Base-by-base conservation (phyloP, 2,113 vertebrate species). In the Mormyrus iriodes region DNA sequence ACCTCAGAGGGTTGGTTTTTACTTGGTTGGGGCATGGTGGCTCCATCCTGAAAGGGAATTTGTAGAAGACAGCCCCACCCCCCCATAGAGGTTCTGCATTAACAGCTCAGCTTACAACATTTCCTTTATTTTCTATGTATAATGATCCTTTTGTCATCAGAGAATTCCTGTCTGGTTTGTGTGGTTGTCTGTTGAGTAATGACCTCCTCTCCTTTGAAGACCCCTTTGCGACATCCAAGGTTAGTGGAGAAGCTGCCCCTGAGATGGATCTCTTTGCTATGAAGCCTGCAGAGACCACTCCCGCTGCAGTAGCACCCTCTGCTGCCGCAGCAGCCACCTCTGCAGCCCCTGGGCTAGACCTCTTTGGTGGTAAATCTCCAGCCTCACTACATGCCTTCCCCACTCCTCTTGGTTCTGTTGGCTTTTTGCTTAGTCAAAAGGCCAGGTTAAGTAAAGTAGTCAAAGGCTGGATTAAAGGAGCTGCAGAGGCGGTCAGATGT, bases 241-340 rank as follows among this genome's bases (percentile, higher is more conserved):
- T 97, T 95, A 96, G 96, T 90, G 93, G 96, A 95, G 94, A 96
- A 94, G 91, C 95, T 96, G 93, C 95, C 79, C 95, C 97, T 10
- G 97, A 97, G 95, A 95, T 99, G 95, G 98, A 99, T 95, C 97
- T 99, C 94, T 99, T 99, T 95, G 94, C 96, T 94, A 97, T 98
- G 97, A 97, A 97, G 96, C 95, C 97, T 91, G 94, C 94, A 90
- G 98, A 98, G 94, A 97, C 93, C 94, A 94, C 95, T 92, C 95
- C 93, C 93, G 93, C 96, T 95, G 95, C 95, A 96, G 96, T 95
- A 95, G 97, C 96, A 96, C 96, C 95, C 95, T 96, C 96, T 82
- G 94, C 96, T 95, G 95, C 93, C 90, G 93, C 94, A 92, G 92
- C 94, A 91, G 91, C 85, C 49, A 52, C 85, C 84, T 12, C 94